phyloP scores from a whole-genome alignment of 2,888 invertebrate species.

The Autographa gamma region DNA sequence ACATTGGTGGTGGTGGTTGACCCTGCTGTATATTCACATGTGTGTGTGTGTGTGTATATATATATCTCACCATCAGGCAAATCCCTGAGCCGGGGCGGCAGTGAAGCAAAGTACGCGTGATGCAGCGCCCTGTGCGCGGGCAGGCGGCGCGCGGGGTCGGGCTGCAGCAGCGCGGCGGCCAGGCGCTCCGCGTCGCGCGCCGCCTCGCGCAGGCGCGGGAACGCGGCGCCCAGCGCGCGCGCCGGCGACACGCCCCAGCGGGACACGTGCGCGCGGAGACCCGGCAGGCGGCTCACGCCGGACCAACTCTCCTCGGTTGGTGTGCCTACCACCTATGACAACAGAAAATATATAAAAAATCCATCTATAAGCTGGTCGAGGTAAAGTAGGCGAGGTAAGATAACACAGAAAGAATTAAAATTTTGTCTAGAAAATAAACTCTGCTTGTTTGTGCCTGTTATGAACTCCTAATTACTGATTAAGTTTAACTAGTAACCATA shows the following conservation, averaged over 20 bases:
- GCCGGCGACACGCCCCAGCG: conserved; percentile 91
- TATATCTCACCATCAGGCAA: conserved; percentile 96
- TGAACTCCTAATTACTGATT: too few species aligned
- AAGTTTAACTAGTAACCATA: too few species aligned
- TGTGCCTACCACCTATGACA: conserved; percentile 94
- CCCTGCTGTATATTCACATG: too few species aligned
- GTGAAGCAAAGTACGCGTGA: conserved; percentile 96
- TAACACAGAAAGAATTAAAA: too few species aligned
- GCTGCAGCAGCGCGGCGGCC: conserved; percentile 94
- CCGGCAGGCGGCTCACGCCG: conserved; percentile 95
- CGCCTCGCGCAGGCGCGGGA: conserved; percentile 96
- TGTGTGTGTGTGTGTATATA: not conserved
- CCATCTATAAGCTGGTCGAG: too few species aligned
- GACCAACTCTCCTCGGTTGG: conserved; percentile 98
- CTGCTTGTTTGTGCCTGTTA: too few species aligned
- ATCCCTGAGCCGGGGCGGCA: conserved; percentile 96
- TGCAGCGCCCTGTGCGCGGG: conserved; percentile 95
- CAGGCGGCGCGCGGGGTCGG: conserved; percentile 95
- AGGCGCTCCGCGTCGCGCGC: conserved; percentile 96
- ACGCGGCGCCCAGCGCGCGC: conserved; percentile 94
- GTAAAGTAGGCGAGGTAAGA: too few species aligned
- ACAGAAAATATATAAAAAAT: not conserved
- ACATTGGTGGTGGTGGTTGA: not conserved
- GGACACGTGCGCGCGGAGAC: conserved; percentile 92
- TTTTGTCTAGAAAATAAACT: too few species aligned